Evolutionary conservation across 2,113 vertebrate species (phyloP), one percentile per base, ranked within the genome.

Genomic region (Noctilio leporinus): DNA sequence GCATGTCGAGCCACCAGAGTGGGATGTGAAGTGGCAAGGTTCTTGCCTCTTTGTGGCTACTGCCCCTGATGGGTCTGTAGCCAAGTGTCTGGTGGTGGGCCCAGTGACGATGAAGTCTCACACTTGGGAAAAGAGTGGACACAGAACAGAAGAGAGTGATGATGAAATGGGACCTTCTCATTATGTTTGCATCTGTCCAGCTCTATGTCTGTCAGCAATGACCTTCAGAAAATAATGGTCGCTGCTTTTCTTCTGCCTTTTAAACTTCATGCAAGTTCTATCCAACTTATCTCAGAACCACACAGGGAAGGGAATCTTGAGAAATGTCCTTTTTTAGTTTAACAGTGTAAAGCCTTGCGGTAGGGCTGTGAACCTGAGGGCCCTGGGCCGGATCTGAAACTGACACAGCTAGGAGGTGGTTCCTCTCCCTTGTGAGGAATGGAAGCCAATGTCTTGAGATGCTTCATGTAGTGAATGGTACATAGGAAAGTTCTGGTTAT

Each of bases 201-300:
- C 65, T 86, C 49, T 35, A 3, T 80, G 24, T 35, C 45, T 90
- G 11, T 91, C 11, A 45, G 35, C 33, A 70, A 53, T 69, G 38
- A 86, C 20, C 19, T 43, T n/a, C 17, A 59, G 72, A 67, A 20
- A 49, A 26, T 70, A 38, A 22, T 77, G 26, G 30, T 59, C 33
- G 53, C 33, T 92, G 51, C 16, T 95, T 93, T 93, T 53, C 16
- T 65, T 75, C 40, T 53, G 51, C 57, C 47, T 85, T 96, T 89
- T 24, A 92, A 82, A 89, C 89, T 8, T 84, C 26, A 51, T 55
- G 11, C 24, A 62, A n/a, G 49, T 65, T 90, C 15, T 82, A n/a
- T 40, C 30, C 49, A 30, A 1, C 3, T 3, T 47, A 67, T 45
- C 14, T 94, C 33, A 87, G 87, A 65, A 83, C 33, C 30, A 53